These are phyloP conservation scores for Oncopodura yosiiana DNA, from an alignment of 1,140 invertebrate species.

Conservation along the genomic window DNA sequence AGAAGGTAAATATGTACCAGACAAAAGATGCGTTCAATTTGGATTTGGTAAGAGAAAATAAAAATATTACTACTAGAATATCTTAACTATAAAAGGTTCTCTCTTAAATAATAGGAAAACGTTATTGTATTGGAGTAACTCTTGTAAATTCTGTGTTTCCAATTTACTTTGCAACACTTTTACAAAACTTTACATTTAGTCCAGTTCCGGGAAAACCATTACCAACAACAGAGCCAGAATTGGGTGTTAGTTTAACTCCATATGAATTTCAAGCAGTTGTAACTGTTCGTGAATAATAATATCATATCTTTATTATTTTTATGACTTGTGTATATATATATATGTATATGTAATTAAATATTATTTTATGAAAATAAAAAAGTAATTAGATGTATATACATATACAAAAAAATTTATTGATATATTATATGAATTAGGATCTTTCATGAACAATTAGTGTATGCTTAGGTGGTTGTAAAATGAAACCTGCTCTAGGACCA, in stretches of 20 bases:
- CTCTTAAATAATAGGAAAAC: slow-evolving; percentile 44
- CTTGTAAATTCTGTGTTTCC: slow-evolving; percentile 50
- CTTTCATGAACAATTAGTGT: slow-evolving; percentile 13
- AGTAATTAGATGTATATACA: too few species aligned
- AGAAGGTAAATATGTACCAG: slow-evolving; percentile 9
- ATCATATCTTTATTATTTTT: too few species aligned
- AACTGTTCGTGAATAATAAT: background rate
- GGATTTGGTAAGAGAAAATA: slow-evolving; percentile 9
- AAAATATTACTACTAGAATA: background rate
- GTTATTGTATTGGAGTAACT: slow-evolving; percentile 52
- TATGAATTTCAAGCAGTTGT: slow-evolving; percentile 3
- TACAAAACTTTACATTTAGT: slow-evolving; percentile 46
- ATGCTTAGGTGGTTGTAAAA: slow-evolving; percentile 26
- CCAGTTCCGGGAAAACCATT: slow-evolving; percentile 36
- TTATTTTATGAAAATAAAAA: too few species aligned
- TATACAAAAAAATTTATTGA: too few species aligned
- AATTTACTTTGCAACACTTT: slow-evolving; percentile 45
- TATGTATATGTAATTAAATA: too few species aligned
- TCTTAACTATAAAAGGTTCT: background rate
- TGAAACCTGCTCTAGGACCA: slow-evolving; percentile 24
- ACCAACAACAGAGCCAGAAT: slow-evolving; percentile 9
- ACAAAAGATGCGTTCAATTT: slow-evolving; percentile 13
- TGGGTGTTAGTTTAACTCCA: slow-evolving; percentile 12
- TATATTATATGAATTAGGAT: background rate
- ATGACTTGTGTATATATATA: too few species aligned